Evolutionary conservation across 2,888 invertebrate genomes (phyloP).

Genomic region (Dorcus parallelipipedus): DNA sequence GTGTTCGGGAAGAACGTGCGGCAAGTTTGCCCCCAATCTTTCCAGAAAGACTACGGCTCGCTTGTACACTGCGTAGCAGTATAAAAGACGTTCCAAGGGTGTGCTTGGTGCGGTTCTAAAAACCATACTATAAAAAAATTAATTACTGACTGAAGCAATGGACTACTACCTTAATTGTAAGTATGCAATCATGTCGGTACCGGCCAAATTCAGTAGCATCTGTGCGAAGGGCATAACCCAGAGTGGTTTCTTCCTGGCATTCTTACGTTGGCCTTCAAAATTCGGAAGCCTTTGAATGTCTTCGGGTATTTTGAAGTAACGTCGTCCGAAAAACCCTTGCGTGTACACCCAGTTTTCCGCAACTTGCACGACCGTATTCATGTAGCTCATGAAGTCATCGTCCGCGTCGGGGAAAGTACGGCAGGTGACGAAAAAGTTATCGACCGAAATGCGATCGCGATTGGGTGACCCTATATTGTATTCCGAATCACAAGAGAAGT

Average conservation of each 20-base stretch:
- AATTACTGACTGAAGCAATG: too few species aligned
- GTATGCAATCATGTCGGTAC: neutral
- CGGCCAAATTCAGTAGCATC: neutral
- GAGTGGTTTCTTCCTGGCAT: neutral
- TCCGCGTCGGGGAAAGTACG: neutral
- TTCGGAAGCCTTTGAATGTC: neutral
- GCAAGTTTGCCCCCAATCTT: neutral
- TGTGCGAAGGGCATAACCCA: constrained; percentile 3
- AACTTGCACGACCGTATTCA: neutral
- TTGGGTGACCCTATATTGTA: too few species aligned
- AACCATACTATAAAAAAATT: neutral
- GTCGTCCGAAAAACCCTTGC: neutral
- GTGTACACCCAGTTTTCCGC: neutral
- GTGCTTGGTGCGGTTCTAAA: neutral
- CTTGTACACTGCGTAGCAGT: neutral
- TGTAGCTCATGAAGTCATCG: neutral
- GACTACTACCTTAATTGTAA: neutral
- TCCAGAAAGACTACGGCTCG: neutral
- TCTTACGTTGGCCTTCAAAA: neutral
- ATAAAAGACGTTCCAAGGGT: neutral
- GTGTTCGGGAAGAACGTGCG: neutral
- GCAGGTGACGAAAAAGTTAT: too few species aligned
- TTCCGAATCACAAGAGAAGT: too few species aligned
- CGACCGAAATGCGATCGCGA: too few species aligned
- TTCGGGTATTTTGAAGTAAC: neutral